Conservation (phyloP, 2,797 vertebrate species). For the Pristis pectinata region DNA sequence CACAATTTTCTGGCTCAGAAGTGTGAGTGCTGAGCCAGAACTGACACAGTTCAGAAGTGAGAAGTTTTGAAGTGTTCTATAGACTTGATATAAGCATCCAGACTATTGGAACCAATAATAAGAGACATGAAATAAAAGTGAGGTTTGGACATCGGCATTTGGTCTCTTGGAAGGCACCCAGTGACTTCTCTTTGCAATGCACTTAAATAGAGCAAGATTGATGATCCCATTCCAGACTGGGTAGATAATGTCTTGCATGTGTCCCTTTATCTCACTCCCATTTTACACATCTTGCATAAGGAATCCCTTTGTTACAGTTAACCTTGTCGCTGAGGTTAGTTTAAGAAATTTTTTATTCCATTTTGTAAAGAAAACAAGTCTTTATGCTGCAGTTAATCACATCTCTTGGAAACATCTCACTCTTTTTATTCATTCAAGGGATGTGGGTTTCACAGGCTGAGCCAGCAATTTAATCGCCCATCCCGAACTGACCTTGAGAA, state of each 20-base stretch:
- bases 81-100: neutral
- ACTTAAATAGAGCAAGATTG: neutral
- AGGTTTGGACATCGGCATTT: neutral
- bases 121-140: neutral
- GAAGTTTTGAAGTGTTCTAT: neutral
- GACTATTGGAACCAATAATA: slow-evolving; percentile 3
- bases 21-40: no score
- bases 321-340: neutral
- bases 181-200: neutral
- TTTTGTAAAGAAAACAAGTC: no score
- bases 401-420: neutral
- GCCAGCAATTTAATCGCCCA: no score
- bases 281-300: neutral
- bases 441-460: no score
- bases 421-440: no score
- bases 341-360: neutral
- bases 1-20: no score
- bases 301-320: neutral
- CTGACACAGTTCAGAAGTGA: neutral
- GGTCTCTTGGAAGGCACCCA: slow-evolving; percentile 1
- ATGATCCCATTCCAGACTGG: slow-evolving; percentile 14
- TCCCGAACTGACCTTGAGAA: no score
- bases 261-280: slow-evolving; percentile 14
- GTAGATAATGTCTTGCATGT: slow-evolving; percentile 20
- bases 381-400: neutral